Conservation (phyloP, 2,113 vertebrate genomes). For the Gambusia affinis region DNA sequence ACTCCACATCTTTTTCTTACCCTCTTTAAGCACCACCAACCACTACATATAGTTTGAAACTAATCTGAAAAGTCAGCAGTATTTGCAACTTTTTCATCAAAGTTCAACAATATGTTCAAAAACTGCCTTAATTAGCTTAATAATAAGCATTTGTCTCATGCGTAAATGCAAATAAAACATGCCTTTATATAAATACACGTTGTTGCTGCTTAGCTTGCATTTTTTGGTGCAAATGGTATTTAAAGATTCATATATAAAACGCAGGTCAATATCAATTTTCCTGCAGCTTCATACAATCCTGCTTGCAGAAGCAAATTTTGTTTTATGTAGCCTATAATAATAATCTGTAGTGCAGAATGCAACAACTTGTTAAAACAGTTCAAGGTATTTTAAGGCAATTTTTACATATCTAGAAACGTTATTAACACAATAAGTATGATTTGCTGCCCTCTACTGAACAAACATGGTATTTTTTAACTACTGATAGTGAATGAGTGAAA, state of each 20-base stretch:
- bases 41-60: background rate
- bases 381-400: background rate
- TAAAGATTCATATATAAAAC: constrained; percentile 50
- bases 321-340: background rate
- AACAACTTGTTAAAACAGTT: constrained; percentile 16
- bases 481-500: background rate
- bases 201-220: background rate
- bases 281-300: constrained; percentile 15
- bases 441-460: constrained; percentile 63
- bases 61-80: background rate
- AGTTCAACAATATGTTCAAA: background rate
- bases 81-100: background rate
- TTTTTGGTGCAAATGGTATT: constrained; percentile 46
- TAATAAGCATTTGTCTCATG: background rate
- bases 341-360: constrained; percentile 6
- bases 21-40: background rate
- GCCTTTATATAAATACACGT: background rate
- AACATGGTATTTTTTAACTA: background rate
- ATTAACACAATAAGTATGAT: background rate
- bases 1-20: background rate
- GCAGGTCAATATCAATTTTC: constrained; percentile 21
- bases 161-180: background rate
- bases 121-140: constrained; percentile 1
- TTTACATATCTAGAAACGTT: background rate
- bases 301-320: background rate